A percentile compares a stretch with the other conserved stretches of the same genome.
Conservation (phyloP, 2,888 invertebrate species). For the Trissoscelio sp. region DNA sequence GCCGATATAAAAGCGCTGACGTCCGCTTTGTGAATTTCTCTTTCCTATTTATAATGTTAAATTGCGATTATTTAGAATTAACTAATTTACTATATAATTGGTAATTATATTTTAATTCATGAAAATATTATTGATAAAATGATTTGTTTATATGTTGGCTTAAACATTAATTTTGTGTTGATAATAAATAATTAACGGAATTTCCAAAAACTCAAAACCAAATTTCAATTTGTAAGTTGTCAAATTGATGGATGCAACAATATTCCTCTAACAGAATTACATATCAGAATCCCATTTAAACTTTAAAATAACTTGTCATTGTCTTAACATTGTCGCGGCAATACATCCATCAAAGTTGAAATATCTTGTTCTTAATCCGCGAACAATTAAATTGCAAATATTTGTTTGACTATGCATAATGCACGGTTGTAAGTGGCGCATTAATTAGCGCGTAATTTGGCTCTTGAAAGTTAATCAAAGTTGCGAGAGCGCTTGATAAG, state of each 20-base stretch:
- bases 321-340: constrained; percentile 9
- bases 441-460: not conserved
- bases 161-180: too few relatives aligned
- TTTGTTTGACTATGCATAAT: not conserved
- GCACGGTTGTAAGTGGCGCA: not conserved
- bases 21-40: constrained; percentile 10
- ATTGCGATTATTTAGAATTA: too few relatives aligned
- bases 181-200: too few relatives aligned
- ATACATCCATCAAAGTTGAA: constrained; percentile 16
- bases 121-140: too few relatives aligned
- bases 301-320: constrained; percentile 14
- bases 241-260: not conserved
- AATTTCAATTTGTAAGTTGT: not conserved
- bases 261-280: not conserved
- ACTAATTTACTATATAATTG: too few relatives aligned
- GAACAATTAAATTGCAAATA: constrained; percentile 15
- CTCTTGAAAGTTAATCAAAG: not conserved
- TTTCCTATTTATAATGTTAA: too few relatives aligned
- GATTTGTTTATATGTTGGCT: too few relatives aligned
- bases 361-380: constrained; percentile 2
- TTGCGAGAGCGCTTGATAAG: not conserved
- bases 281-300: not conserved
- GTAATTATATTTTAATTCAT: too few relatives aligned
- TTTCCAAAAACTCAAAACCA: too few relatives aligned
- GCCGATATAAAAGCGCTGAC: constrained; percentile 16